These are phyloP conservation scores for Lepisosteus osseus DNA, from an alignment of 2,113 vertebrate species.

Conservation along the genomic window DNA sequence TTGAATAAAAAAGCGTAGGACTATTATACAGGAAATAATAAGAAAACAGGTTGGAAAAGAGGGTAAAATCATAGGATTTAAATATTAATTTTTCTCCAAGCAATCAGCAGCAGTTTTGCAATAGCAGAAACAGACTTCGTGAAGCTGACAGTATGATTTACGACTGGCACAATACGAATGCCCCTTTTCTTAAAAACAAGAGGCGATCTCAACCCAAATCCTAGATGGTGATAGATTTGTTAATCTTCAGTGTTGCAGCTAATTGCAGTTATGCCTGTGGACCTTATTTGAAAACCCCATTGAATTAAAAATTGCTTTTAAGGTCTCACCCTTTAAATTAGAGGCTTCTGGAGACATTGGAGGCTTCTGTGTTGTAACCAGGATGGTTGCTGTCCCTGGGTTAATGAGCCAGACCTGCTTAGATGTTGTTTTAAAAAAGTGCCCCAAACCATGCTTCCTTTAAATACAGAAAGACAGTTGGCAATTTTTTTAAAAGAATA, in stretches of 20 bases:
- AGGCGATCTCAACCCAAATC: neutral
- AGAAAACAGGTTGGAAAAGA: neutral
- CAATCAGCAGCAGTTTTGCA: neutral
- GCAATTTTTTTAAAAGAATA: neutral
- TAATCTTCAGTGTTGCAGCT: neutral
- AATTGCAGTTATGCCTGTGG: neutral
- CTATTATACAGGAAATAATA: neutral
- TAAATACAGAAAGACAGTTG: conserved; percentile 1
- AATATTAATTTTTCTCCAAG: neutral
- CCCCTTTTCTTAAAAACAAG: neutral
- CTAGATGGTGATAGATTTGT: neutral
- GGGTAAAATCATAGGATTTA: neutral
- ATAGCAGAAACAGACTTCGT: neutral
- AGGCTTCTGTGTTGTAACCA: neutral
- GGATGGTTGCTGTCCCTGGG: neutral
- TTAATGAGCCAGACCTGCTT: neutral
- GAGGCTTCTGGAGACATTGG: neutral
- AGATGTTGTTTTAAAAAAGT: conserved; percentile 4
- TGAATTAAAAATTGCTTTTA: neutral
- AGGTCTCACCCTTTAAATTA: conserved; percentile 1
- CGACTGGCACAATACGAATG: neutral
- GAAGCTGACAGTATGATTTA: neutral
- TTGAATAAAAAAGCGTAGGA: too few relatives aligned
- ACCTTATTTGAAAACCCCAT: neutral
- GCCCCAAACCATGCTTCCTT: neutral